Conservation (phyloP, 2,113 vertebrate species). For the Cyprinus carpio region DNA sequence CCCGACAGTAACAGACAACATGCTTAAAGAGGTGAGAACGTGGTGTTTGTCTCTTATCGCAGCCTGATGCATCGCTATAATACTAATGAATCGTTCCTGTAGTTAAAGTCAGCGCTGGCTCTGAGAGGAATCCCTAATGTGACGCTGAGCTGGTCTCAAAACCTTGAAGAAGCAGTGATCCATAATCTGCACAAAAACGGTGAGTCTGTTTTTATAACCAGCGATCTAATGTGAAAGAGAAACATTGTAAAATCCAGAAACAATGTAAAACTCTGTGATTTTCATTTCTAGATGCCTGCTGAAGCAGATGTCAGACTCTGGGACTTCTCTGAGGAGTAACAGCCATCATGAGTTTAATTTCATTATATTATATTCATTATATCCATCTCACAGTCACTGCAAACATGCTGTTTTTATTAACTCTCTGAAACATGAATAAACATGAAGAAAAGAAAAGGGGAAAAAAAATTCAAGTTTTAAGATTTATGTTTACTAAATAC, state of each 20-base stretch:
- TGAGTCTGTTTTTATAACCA: neutral
- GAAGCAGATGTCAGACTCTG: neutral
- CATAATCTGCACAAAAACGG: neutral
- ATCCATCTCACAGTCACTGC: too few relatives aligned
- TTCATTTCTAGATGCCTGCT: neutral
- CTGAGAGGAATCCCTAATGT: neutral
- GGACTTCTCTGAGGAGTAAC: neutral
- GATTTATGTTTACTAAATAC: too few relatives aligned
- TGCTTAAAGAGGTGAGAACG: neutral
- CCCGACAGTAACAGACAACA: neutral
- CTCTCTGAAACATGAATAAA: too few relatives aligned
- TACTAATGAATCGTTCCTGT: neutral
- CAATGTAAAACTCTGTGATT: too few relatives aligned
- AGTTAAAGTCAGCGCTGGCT: neutral
- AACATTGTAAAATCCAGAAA: too few relatives aligned
- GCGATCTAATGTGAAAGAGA: neutral
- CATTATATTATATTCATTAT: neutral
- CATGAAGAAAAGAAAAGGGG: too few relatives aligned
- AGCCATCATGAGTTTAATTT: neutral
- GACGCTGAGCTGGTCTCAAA: conserved; percentile 1
- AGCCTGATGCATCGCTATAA: neutral
- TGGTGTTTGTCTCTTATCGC: neutral
- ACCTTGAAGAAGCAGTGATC: neutral
- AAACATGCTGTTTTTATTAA: too few relatives aligned
- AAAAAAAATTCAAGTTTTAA: too few relatives aligned